phyloP scores from a whole-genome alignment of 2,888 invertebrate species.

The Troides aeacus region DNA sequence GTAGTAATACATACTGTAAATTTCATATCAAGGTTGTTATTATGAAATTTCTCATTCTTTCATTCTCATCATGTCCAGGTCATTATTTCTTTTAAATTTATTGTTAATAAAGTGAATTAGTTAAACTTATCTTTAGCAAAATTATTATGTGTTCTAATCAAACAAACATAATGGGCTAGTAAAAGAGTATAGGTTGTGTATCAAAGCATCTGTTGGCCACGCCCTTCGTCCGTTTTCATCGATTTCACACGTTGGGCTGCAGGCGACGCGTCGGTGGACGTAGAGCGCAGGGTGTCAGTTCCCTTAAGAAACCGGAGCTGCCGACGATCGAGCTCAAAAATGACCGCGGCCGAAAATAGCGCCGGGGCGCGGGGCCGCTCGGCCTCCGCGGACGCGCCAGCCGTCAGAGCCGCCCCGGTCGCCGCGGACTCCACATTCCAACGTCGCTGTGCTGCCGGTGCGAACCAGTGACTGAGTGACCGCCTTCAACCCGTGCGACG shows the following conservation, averaged over 20 bases:
- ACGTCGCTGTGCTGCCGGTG: conserved; percentile 78
- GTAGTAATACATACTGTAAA: too few species aligned
- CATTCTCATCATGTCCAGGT: too few species aligned
- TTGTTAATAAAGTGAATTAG: too few species aligned
- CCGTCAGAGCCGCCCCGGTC: conserved; percentile 83
- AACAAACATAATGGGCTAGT: too few species aligned
- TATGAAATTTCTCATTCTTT: too few species aligned
- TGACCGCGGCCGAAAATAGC: conserved; percentile 67
- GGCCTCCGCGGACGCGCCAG: conserved; percentile 42
- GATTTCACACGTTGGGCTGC: conserved; percentile 39
- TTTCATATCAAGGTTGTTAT: too few species aligned
- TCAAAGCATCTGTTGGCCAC: conserved; percentile 32
- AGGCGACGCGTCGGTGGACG: conserved; percentile 37
- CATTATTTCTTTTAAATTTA: too few species aligned
- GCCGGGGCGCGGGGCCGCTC: conserved; percentile 39
- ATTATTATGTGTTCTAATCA: too few species aligned
- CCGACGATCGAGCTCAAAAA: conserved; percentile 66
- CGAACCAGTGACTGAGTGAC: conserved; percentile 74
- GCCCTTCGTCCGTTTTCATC: conserved; percentile 45
- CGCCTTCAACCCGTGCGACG: conserved; percentile 78
- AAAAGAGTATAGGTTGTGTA: too few species aligned
- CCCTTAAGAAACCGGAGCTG: conserved; percentile 74
- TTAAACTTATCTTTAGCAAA: too few species aligned
- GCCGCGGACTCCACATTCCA: conserved; percentile 87
- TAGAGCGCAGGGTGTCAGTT: conserved; percentile 40